A percentile compares a stretch with the other conserved stretches of the same genome.
Evolutionary conservation across 2,113 vertebrate genomes (phyloP).

Genomic region (Delphinapterus leucas): DNA sequence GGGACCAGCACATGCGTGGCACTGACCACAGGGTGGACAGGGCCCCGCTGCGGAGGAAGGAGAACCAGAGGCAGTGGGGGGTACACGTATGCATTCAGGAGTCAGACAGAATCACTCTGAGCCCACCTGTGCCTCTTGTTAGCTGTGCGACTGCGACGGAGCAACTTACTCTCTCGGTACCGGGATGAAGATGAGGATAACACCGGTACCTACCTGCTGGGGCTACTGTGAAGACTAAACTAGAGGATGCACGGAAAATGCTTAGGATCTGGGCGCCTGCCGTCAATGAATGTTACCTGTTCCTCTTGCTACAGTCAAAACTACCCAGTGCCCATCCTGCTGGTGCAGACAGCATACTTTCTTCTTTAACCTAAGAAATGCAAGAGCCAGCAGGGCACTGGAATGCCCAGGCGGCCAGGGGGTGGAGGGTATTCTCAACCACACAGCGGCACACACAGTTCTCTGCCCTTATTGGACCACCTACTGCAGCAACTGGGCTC

Average conservation of each 20-base stretch:
- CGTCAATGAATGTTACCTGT: not conserved
- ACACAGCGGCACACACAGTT: no score
- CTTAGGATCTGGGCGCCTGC: not conserved
- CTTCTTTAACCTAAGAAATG: not conserved
- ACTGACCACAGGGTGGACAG: not conserved
- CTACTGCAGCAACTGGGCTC: not conserved
- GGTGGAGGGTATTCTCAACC: not conserved
- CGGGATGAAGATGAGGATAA: no score
- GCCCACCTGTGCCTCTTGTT: not conserved
- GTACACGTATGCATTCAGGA: not conserved
- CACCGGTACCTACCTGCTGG: not conserved
- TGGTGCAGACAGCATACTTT: not conserved
- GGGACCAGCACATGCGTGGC: not conserved
- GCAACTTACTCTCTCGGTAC: not conserved
- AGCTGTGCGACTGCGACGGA: rapidly evolving
- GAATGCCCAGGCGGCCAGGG: not conserved
- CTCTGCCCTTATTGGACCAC: not conserved
- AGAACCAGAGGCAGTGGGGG: not conserved
- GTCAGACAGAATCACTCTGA: not conserved
- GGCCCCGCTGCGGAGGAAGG: not conserved
- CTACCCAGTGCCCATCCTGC: not conserved
- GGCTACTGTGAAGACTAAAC: not conserved
- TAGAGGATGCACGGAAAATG: not conserved
- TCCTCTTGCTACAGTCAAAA: not conserved
- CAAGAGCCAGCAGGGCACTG: not conserved